Base-by-base conservation (phyloP, 2,797 vertebrate genomes). In the Rhincodon typus region DNA sequence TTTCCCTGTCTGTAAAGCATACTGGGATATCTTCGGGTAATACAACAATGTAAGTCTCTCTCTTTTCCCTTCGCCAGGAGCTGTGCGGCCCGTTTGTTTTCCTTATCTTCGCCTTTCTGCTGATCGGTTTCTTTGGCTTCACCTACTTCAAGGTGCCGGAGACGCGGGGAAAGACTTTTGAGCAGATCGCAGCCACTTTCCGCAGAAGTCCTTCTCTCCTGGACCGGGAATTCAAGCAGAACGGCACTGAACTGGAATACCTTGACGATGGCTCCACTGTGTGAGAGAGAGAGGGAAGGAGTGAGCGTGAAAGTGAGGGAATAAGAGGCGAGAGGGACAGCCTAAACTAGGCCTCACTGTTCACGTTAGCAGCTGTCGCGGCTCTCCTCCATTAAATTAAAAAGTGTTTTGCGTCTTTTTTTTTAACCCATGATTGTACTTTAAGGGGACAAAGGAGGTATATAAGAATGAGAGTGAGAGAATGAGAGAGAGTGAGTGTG, bases 61-160 rank as follows among this genome's bases (percentile, higher is more conserved):
- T 46, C 38, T 84, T 87, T 50, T 50, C 42, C 4, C 17, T 30
- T 69, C 72, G 12, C 23, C 93, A 98, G 97, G 97, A 97, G 30
- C 96, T 96, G 7, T 97, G 97, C 70, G 98, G 98, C 4, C 98
- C 98, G 0, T 99, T 98, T 0, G 98, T 99, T 95, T 99, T 99
- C 97, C 98, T 99, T 95, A 98, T 99, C 96, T 99, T 99, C 6
- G 98, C 98, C 0, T 96, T 38, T 1, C 97, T 99, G 42, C 98
- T 99, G 34, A 96, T 98, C 57, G 97, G 98, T 95, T 99, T 99
- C 97, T 97, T 98, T 95, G 95, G 98, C 96, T 99, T 98, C 97
- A 99, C 99, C n/a, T 99, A 98, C 97, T 98, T 99, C 97, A 98
- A 97, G 66, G 98, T 99, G 70, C 98, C 98, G 0, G 99, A 99